A percentile compares a stretch with the other conserved stretches of the same genome.
Conservation (phyloP, 2,888 invertebrate genomes). For the Temnothorax ravouxi region DNA sequence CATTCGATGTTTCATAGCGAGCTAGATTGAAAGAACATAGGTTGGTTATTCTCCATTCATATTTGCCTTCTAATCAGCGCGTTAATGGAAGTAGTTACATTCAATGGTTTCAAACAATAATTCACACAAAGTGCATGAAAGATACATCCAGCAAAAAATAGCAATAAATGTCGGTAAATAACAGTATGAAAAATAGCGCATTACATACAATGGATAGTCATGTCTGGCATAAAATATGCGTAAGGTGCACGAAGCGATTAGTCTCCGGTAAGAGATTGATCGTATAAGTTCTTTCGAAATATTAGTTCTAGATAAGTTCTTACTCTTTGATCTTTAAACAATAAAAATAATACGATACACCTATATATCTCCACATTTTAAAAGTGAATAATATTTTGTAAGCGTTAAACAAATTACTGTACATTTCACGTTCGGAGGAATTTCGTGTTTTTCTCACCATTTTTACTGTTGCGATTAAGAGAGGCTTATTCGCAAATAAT, state of each 20-base stretch:
- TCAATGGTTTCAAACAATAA: slow-evolving; percentile 13
- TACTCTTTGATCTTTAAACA: slow-evolving; percentile 4
- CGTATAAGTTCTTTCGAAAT: slow-evolving; percentile 13
- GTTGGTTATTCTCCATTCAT: neutral
- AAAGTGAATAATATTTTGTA: slow-evolving; percentile 6
- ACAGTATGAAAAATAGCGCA: slow-evolving; percentile 13
- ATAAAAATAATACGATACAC: slow-evolving; percentile 2
- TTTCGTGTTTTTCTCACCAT: neutral
- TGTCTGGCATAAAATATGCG: slow-evolving; percentile 31
- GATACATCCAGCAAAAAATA: neutral
- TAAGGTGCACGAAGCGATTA: slow-evolving; percentile 8
- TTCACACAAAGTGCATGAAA: neutral
- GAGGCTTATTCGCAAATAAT: neutral
- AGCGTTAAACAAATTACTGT: neutral
- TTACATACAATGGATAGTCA: slow-evolving; percentile 29
- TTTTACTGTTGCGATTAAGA: neutral
- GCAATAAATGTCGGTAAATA: neutral
- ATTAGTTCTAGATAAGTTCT: slow-evolving; percentile 28
- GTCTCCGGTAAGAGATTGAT: neutral
- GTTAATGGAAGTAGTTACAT: neutral
- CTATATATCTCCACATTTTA: neutral
- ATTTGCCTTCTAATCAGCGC: neutral
- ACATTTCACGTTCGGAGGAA: neutral
- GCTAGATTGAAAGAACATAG: too few relatives aligned
- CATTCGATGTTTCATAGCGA: too few relatives aligned